phyloP scores from a whole-genome alignment of 2,888 invertebrate genomes.

The Parelbella ahira region DNA sequence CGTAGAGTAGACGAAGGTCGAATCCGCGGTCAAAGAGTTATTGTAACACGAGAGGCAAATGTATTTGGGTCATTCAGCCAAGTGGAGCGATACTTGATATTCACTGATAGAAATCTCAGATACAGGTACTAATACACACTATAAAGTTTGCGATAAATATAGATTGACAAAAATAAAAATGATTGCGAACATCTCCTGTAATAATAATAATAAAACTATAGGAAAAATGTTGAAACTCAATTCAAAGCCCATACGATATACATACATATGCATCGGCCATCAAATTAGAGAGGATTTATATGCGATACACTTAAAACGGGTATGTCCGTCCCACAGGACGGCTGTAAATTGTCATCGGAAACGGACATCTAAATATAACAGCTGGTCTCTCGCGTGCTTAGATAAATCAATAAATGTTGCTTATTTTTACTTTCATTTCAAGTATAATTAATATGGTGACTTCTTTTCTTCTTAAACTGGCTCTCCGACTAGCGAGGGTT shows the following conservation, averaged over 20 bases:
- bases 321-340: conserved; percentile 27
- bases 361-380: conserved; percentile 31
- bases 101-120: conserved; percentile 30
- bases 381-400: conserved; percentile 22
- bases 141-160: no score
- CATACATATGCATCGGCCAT: conserved; percentile 18
- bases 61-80: conserved; percentile 32
- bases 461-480: no score
- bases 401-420: conserved; percentile 13
- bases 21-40: conserved; percentile 24
- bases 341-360: conserved; percentile 33
- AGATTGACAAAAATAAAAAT: no score
- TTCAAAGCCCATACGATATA: neutral
- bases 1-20: conserved; percentile 19
- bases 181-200: no score
- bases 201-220: no score
- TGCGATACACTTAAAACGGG: conserved; percentile 21
- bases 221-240: no score
- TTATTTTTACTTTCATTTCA: conserved; percentile 8
- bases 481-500: no score
- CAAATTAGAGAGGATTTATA: conserved; percentile 26
- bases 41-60: conserved; percentile 23
- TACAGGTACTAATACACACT: neutral
- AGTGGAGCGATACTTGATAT: conserved; percentile 28
- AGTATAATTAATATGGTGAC: no score